phyloP scores from a whole-genome alignment of 2,888 invertebrate genomes.

The Leptarthrus brevirostris region DNA sequence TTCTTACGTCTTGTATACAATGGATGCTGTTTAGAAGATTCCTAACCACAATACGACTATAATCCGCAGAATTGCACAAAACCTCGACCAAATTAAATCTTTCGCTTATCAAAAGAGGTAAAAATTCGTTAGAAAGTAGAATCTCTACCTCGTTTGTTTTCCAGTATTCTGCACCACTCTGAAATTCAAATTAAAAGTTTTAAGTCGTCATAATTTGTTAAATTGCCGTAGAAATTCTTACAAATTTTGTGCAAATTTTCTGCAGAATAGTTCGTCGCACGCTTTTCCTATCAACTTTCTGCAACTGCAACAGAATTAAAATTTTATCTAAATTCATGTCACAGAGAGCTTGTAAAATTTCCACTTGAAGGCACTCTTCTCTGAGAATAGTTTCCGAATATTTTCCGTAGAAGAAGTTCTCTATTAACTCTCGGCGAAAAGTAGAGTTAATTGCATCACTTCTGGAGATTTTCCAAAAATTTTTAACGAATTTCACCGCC shows the following conservation, averaged over 20 bases:
- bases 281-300: constrained; percentile 55
- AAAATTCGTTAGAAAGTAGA: constrained; percentile 59
- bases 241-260: constrained; percentile 62
- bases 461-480: constrained; percentile 61
- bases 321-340: constrained; percentile 62
- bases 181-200: constrained; percentile 9
- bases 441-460: constrained; percentile 63
- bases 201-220: constrained; percentile 12
- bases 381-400: constrained; percentile 59
- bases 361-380: constrained; percentile 58
- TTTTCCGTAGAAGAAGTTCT: constrained; percentile 64
- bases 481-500: constrained; percentile 62
- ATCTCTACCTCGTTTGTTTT: constrained; percentile 56
- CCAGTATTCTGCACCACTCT: constrained; percentile 58
- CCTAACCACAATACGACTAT: background rate
- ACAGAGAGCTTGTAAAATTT: constrained; percentile 61
- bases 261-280: constrained; percentile 60
- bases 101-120: constrained; percentile 65
- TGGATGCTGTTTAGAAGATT: constrained; percentile 8
- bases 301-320: constrained; percentile 58
- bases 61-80: constrained; percentile 59
- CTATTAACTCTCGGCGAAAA: constrained; percentile 61
- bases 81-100: constrained; percentile 63
- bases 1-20: background rate
- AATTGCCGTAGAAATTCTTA: constrained; percentile 54